phyloP scores from a whole-genome alignment of 2,888 invertebrate species.

The Pachliopta kotzebuea region DNA sequence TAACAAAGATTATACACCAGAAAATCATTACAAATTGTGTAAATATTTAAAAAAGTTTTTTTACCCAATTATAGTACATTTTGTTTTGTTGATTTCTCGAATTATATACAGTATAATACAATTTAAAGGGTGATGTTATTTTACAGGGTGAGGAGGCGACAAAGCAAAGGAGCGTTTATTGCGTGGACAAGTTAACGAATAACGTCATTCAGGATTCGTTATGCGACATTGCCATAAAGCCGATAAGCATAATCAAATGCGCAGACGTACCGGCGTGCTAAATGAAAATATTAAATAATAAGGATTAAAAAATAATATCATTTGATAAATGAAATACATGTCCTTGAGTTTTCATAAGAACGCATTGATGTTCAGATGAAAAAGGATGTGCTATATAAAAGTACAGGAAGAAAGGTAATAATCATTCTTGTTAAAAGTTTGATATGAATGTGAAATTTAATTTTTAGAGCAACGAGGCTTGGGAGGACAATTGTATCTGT shows the following conservation, averaged over 20 bases:
- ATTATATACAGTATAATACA: background rate
- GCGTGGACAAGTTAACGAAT: slow-evolving; percentile 87
- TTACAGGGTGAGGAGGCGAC: slow-evolving; percentile 77
- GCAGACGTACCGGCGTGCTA: slow-evolving; percentile 72
- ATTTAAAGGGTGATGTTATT: slow-evolving; percentile 11
- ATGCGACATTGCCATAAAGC: slow-evolving; percentile 84
- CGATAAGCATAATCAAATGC: slow-evolving; percentile 85
- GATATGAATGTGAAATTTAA: background rate
- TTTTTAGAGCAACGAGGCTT: background rate
- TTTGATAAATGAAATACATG: slow-evolving; percentile 12
- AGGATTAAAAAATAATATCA: slow-evolving; percentile 6
- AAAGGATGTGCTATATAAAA: slow-evolving; percentile 1
- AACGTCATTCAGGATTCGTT: slow-evolving; percentile 86
- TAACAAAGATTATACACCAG: too few relatives aligned
- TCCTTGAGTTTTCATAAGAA: slow-evolving; percentile 11
- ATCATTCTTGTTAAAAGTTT: slow-evolving; percentile 1
- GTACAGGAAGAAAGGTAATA: slow-evolving; percentile 2
- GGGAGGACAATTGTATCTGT: slow-evolving; percentile 26
- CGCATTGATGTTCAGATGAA: slow-evolving; percentile 10
- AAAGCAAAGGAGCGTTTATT: slow-evolving; percentile 85
- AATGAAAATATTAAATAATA: slow-evolving; percentile 29
- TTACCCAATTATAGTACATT: too few relatives aligned
- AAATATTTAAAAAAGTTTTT: too few relatives aligned
- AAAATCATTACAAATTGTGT: too few relatives aligned
- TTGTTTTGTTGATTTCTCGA: background rate